Evolutionary conservation across 2,888 invertebrate genomes (phyloP).

Genomic region (Heliconius ethilla): DNA sequence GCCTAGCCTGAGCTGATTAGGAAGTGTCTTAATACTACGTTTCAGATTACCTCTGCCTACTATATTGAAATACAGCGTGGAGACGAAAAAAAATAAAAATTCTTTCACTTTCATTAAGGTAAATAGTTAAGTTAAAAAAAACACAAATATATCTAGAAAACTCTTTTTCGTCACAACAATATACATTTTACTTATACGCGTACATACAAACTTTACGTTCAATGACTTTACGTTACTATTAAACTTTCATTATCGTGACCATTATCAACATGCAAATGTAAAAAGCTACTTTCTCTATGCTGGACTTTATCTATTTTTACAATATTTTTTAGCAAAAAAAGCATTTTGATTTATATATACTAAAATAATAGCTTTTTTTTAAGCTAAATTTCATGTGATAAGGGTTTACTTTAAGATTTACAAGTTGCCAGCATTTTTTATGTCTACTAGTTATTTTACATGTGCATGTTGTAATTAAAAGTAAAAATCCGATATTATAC

Average conservation of each 20-base stretch:
- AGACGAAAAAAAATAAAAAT: too few relatives aligned
- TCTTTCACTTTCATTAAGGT: not conserved
- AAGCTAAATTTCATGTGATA: not conserved
- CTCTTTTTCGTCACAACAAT: constrained; percentile 44
- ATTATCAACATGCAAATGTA: constrained; percentile 14
- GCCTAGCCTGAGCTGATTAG: too few relatives aligned
- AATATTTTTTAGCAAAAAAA: constrained; percentile 2
- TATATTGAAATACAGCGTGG: too few relatives aligned
- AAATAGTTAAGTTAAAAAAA: constrained; percentile 16
- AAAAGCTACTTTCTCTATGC: not conserved
- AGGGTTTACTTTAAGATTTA: not conserved
- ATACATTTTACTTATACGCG: constrained; percentile 35
- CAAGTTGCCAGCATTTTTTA: not conserved
- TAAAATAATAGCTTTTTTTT: not conserved
- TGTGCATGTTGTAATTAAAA: constrained; percentile 13
- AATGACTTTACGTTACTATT: constrained; percentile 7
- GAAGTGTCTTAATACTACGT: too few relatives aligned
- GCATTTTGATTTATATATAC: not conserved
- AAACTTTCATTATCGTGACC: not conserved
- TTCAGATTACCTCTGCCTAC: too few relatives aligned
- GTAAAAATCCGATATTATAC: not conserved
- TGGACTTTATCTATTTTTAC: not conserved
- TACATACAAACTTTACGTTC: constrained; percentile 24
- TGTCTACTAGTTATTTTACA: not conserved
- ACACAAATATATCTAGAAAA: constrained; percentile 44